Conservation (phyloP, 23 tunicate genomes). For the Styela clava region DNA sequence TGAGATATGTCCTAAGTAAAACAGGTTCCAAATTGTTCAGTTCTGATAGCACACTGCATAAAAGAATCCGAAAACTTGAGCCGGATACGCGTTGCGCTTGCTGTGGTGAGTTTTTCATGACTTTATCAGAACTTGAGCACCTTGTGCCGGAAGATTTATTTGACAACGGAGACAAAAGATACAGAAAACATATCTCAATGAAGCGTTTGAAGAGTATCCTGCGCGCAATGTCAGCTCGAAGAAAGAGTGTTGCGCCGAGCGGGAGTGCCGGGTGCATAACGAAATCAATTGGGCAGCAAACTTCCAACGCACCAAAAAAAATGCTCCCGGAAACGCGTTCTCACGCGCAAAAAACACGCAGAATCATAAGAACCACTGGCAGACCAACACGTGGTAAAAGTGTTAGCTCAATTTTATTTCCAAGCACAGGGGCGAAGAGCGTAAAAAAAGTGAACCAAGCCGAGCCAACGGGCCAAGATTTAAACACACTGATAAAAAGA, state of each 20-base stretch:
- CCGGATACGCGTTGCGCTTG: neutral
- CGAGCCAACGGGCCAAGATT: neutral
- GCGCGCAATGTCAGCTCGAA: neutral
- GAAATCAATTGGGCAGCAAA: neutral
- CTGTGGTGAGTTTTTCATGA: neutral
- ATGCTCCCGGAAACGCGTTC: neutral
- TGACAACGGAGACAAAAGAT: neutral
- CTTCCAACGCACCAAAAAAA: neutral
- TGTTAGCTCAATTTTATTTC: neutral
- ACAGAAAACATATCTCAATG: neutral
- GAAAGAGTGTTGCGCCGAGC: neutral
- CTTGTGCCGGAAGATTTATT: neutral
- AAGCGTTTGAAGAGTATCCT: neutral
- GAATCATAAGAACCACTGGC: neutral
- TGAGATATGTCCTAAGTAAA: neutral
- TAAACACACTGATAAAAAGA: neutral
- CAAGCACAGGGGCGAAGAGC: neutral
- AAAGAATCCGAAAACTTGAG: neutral
- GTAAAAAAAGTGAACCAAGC: neutral
- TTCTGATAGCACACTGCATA: neutral
- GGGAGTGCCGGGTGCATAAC: neutral
- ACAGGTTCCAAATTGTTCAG: neutral
- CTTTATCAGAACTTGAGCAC: neutral
- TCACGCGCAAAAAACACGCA: neutral
- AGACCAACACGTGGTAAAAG: neutral